These are phyloP conservation scores for Crotalus tigris DNA, from an alignment of 2,113 vertebrate species.

Conservation along the genomic window DNA sequence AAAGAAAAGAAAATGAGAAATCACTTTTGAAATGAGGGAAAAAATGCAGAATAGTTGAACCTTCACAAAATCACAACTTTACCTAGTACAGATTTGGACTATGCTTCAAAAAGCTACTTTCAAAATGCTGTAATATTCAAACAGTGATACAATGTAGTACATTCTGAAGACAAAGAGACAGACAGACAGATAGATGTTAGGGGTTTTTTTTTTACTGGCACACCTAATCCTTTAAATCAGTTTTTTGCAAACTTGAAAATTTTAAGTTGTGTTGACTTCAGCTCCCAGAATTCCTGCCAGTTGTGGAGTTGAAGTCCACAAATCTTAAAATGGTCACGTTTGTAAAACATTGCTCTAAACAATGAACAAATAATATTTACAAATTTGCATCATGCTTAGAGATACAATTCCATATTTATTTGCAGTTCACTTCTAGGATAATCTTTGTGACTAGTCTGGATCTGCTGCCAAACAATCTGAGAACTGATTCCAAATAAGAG, in stretches of 20 bases:
- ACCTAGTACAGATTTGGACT: background rate
- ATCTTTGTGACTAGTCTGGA: background rate
- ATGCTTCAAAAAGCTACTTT: background rate
- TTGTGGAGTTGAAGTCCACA: background rate
- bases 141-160: background rate
- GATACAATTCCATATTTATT: background rate
- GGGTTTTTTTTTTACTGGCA: background rate
- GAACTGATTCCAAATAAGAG: background rate
- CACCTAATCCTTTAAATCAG: background rate
- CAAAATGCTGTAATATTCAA: background rate
- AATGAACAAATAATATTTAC: background rate
- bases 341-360: background rate
- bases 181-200: background rate
- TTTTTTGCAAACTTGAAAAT: background rate
- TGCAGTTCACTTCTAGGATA: background rate
- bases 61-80: slow-evolving; percentile 53
- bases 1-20: slow-evolving; percentile 35
- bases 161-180: background rate
- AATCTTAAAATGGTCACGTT: background rate
- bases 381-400: background rate
- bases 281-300: background rate
- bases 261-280: background rate
- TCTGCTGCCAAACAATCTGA: background rate
- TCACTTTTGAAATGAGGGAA: slow-evolving; percentile 61
- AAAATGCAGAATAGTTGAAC: slow-evolving; percentile 48